These are phyloP conservation scores for Sesia bembeciformis DNA, from an alignment of 2,888 invertebrate genomes.

Conservation along the genomic window DNA sequence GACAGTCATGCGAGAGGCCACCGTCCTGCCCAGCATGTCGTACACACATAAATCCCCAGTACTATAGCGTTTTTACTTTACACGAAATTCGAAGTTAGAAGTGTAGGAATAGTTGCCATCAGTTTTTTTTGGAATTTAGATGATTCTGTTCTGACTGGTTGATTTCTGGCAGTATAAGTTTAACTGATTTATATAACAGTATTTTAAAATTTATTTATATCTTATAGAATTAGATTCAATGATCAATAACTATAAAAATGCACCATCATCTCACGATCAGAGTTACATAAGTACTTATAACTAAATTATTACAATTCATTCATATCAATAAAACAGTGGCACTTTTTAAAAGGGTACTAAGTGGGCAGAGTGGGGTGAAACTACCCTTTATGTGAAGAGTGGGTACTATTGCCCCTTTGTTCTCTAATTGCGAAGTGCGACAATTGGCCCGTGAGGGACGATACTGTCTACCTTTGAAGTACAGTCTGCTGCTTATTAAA, in stretches of 20 bases:
- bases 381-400: slow-evolving; percentile 40
- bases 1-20: slow-evolving; percentile 48
- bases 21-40: slow-evolving; percentile 20
- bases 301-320: not conserved
- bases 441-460: slow-evolving; percentile 40
- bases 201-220: too few species aligned
- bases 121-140: too few species aligned
- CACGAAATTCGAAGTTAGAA: too few species aligned
- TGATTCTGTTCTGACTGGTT: too few species aligned
- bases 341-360: slow-evolving; percentile 29
- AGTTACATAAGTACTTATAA: too few species aligned
- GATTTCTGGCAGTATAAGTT: too few species aligned
- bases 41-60: slow-evolving; percentile 16
- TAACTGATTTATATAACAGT: too few species aligned
- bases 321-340: not conserved
- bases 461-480: slow-evolving; percentile 38
- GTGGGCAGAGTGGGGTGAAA: slow-evolving; percentile 43
- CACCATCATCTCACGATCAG: too few species aligned
- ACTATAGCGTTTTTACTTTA: not conserved
- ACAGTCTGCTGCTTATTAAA: not conserved
- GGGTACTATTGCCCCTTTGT: slow-evolving; percentile 30
- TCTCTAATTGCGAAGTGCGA: slow-evolving; percentile 46
- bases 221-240: too few species aligned
- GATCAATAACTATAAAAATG: too few species aligned
- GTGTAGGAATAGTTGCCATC: too few species aligned